Evolutionary conservation across 2,113 vertebrate species (phyloP).

Genomic region (Cinclus mexicanus): DNA sequence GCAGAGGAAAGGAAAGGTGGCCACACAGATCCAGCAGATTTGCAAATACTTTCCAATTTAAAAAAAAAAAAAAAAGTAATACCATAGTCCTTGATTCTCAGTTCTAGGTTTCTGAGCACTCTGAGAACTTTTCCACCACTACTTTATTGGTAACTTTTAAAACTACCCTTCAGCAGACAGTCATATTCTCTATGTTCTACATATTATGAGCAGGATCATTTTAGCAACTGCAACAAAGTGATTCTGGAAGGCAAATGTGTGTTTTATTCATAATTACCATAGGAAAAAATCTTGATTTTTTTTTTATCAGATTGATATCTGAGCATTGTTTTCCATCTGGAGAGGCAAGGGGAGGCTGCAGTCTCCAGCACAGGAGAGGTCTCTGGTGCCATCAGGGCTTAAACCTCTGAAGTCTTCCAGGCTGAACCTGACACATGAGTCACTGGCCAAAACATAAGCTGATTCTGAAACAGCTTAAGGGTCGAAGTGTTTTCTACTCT

Average conservation of each 20-base stretch:
- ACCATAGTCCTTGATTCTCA: background rate
- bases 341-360: accelerated
- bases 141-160: background rate
- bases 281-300: background rate
- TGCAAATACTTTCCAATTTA: background rate
- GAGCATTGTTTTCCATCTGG: background rate
- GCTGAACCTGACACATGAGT: background rate
- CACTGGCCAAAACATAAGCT: background rate
- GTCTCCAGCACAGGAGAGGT: background rate
- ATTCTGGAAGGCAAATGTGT: background rate
- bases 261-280: background rate
- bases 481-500: background rate
- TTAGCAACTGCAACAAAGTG: background rate
- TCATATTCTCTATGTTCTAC: background rate
- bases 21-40: background rate
- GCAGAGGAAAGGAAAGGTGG: background rate
- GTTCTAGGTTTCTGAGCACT: background rate
- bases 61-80: background rate
- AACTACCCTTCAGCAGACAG: background rate
- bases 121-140: background rate
- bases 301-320: background rate
- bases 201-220: accelerated
- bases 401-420: background rate
- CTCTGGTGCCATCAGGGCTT: background rate
- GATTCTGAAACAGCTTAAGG: conserved; percentile 1